Evolutionary conservation across 35 echinoderm and acorn worm species (phyloP), one percentile per base, ranked within the genome.

Genomic region (Hemicentrotus pulcherrimus): DNA sequence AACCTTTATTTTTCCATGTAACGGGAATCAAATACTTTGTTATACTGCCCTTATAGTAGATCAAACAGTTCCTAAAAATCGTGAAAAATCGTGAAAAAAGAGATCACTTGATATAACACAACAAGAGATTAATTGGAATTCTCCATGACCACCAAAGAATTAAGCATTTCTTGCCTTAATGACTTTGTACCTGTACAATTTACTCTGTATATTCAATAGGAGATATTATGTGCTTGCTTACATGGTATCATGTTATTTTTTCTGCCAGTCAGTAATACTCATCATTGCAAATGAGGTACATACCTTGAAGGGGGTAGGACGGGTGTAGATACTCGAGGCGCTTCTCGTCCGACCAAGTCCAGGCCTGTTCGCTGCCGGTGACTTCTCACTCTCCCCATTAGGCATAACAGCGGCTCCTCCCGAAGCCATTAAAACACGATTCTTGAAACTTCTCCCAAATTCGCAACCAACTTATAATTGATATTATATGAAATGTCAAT

Each of bases 231-330:
- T 41, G 35, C 35, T 41, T 41, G 35, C 3, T 41, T 41, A 41
- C 35, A 41, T 41, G 3, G 3, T 41, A 41, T 41, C 35, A 59
- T 11, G 52, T 55, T n/a, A n/a, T 55, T 11, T 71, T 24, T 71
- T 71, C 24, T 71, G 19, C 19, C 22, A 28, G 65, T 78, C 28
- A 8, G 65, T 78, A 71, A 55, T 58, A 59, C 16, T 59, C 16
- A 59, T 59, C 16, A 59, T 59, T 78, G 65, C 22, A 28, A 78
- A 78, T 3, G 19, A 78, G 19, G 65, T 78, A 93, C 91, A 28
- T 93, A 93, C 91, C 91, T 50, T 93, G 48, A 93, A 93, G 32
- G 91, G 91, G 30, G 91, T 93, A 11, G 91, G 91, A n/a, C 91
- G 91, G 91, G 91, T 93, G 12, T 93, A 93, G 48, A 93, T 48